Percentiles rank a stretch among this genome's conserved stretches.
Conservation (phyloP, 2,888 invertebrate genomes). For the Cenopis cana region DNA sequence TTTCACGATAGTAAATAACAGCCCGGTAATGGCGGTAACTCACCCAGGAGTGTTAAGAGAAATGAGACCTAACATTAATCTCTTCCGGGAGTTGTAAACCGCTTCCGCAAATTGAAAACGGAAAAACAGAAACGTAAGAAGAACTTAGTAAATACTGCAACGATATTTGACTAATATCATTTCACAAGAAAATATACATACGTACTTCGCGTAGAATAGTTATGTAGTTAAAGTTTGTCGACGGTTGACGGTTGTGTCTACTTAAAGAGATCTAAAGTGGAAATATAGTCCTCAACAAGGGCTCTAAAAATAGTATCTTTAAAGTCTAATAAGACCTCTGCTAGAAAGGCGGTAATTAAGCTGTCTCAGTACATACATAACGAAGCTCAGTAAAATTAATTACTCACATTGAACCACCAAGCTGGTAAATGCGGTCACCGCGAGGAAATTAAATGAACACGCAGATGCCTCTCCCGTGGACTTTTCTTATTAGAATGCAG, state of each 20-base stretch:
- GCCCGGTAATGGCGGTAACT: neutral
- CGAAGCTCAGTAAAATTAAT: conserved; percentile 74
- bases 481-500: conserved; percentile 58
- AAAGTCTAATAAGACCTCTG: conserved; percentile 50
- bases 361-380: conserved; percentile 57
- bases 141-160: neutral
- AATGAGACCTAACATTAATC: conserved; percentile 47
- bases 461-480: conserved; percentile 58
- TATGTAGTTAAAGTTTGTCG: neutral
- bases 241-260: neutral
- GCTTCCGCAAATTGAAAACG: conserved; percentile 31
- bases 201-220: no score
- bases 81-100: conserved; percentile 48
- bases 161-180: neutral
- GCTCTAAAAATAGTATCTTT: conserved; percentile 48
- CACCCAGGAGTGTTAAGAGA: conserved; percentile 5
- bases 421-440: conserved; percentile 68
- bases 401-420: conserved; percentile 73
- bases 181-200: neutral
- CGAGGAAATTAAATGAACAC: conserved; percentile 74
- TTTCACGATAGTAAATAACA: neutral
- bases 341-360: conserved; percentile 58
- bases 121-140: neutral
- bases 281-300: conserved; percentile 16
- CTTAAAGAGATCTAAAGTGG: neutral